Evolutionary conservation across 23 tunicate genomes (phyloP).

Genomic region (Clavelina lepadiformis): DNA sequence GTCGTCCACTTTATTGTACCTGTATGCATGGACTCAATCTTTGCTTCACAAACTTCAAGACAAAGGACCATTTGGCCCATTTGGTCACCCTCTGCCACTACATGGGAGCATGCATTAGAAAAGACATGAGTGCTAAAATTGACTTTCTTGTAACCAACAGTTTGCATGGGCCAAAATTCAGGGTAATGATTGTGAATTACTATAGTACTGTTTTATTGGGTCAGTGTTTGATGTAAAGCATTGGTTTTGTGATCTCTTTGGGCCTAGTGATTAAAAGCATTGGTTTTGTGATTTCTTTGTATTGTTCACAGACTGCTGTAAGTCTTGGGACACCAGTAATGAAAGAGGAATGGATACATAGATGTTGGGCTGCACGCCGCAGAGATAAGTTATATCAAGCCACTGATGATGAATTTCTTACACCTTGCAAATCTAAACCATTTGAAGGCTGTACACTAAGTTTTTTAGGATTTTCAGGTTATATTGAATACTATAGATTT

Average conservation of each 20-base stretch:
- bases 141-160: slow-evolving; percentile 69
- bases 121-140: slow-evolving; percentile 83
- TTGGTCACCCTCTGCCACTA: slow-evolving; percentile 82
- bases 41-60: slow-evolving; percentile 82
- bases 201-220: neutral
- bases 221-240: too few relatives aligned
- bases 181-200: slow-evolving; percentile 28
- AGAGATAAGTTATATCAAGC: slow-evolving; percentile 40
- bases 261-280: too few relatives aligned
- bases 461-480: slow-evolving; percentile 84
- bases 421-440: slow-evolving; percentile 74
- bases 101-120: slow-evolving; percentile 91
- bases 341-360: slow-evolving; percentile 89
- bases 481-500: neutral
- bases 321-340: slow-evolving; percentile 85
- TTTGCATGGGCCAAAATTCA: slow-evolving; percentile 77
- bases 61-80: slow-evolving; percentile 75
- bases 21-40: slow-evolving; percentile 83
- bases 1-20: slow-evolving; percentile 75
- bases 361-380: slow-evolving; percentile 70
- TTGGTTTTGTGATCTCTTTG: too few relatives aligned
- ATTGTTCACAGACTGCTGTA: slow-evolving; percentile 72
- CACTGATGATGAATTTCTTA: slow-evolving; percentile 75
- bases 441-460: slow-evolving; percentile 86
- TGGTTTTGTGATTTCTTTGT: too few relatives aligned